A percentile compares a stretch with the other conserved stretches of the same genome.
phyloP scores from a whole-genome alignment of 2,888 invertebrate genomes.

The Harpalus rubripes region DNA sequence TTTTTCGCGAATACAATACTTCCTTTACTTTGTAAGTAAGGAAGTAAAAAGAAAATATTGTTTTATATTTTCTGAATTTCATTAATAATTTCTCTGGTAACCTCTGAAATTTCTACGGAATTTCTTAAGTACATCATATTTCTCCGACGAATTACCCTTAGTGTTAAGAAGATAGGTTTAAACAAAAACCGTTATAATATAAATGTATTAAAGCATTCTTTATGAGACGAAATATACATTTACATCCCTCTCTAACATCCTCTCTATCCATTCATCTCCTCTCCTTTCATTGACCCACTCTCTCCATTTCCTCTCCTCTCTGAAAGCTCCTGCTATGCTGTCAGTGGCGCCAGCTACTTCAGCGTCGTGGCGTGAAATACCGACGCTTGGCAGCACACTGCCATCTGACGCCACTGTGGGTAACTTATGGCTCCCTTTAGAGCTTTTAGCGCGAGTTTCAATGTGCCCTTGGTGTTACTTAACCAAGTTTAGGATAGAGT shows the following conservation, averaged over 20 bases:
- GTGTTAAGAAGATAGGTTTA: too few species aligned
- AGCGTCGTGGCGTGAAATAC: slow-evolving; percentile 19
- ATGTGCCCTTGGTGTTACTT: slow-evolving; percentile 28
- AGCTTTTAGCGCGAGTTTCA: slow-evolving; percentile 52
- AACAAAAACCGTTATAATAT: not conserved
- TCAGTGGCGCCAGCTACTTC: slow-evolving; percentile 54
- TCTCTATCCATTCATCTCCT: slow-evolving; percentile 15
- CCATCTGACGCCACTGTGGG: slow-evolving; percentile 41
- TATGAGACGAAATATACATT: not conserved
- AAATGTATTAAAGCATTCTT: not conserved
- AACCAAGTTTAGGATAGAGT: slow-evolving; percentile 1
- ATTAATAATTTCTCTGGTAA: too few species aligned
- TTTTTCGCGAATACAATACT: too few species aligned
- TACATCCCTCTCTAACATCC: not conserved
- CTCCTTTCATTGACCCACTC: slow-evolving; percentile 43
- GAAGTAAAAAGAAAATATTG: too few species aligned
- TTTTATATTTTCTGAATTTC: too few species aligned
- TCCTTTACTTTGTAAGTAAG: too few species aligned
- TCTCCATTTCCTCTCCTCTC: not conserved
- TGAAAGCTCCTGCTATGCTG: not conserved
- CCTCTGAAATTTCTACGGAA: too few species aligned
- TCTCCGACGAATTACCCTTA: too few species aligned
- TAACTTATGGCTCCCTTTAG: slow-evolving; percentile 19
- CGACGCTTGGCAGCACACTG: slow-evolving; percentile 2
- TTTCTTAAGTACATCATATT: too few species aligned